Conservation (phyloP, 2,113 vertebrate genomes). For the Cercopithecus mona region DNA sequence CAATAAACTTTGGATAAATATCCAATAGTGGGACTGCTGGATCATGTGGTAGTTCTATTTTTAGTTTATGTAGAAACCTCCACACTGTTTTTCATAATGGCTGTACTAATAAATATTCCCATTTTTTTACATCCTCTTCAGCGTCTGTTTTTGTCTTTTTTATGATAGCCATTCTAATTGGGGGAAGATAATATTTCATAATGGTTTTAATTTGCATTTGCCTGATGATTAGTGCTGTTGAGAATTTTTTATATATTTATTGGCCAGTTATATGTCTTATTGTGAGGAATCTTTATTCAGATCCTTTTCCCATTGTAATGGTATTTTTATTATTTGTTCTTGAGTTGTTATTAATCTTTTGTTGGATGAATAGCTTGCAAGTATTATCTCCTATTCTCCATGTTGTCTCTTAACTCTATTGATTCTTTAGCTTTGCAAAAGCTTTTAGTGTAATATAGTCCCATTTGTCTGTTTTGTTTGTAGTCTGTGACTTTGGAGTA, state of each 20-base stretch:
- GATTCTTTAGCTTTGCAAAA: neutral
- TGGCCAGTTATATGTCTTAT: neutral
- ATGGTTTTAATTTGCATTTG: neutral
- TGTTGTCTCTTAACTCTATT: neutral
- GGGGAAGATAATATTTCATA: neutral
- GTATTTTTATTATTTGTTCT: neutral
- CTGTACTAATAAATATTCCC: neutral
- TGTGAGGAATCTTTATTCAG: neutral
- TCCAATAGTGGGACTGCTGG: neutral
- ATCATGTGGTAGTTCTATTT: neutral
- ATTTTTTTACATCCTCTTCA: neutral
- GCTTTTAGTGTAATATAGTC: neutral
- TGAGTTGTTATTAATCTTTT: neutral
- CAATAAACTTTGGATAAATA: neutral
- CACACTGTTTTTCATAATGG: neutral
- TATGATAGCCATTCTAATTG: neutral
- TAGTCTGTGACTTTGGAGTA: neutral
- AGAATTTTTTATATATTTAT: neutral
- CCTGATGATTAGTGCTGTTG: neutral
- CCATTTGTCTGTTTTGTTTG: neutral
- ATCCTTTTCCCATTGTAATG: neutral
- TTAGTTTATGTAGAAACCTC: neutral
- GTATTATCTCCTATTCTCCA: neutral
- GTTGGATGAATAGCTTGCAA: neutral
- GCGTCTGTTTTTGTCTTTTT: neutral